A percentile compares a stretch with the other conserved stretches of the same genome.
Conservation (phyloP, 2,888 invertebrate genomes). For the Tridacna crocea region DNA sequence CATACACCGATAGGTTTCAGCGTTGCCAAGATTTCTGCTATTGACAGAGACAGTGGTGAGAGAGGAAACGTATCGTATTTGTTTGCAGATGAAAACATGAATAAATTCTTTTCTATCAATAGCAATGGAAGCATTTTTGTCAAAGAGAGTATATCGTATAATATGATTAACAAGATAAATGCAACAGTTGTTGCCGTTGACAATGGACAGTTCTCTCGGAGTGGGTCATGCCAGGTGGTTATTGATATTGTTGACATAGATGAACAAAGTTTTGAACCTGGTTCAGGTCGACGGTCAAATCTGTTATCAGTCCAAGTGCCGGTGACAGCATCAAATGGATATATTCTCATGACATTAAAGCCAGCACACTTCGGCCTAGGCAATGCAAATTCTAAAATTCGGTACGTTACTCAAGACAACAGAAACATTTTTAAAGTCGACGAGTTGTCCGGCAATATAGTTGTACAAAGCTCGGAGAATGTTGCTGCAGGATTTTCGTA, state of each 20-base stretch:
- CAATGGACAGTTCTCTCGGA: slow-evolving; percentile 47
- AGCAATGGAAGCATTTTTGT: slow-evolving; percentile 53
- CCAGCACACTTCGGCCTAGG: slow-evolving; percentile 58
- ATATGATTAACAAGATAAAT: slow-evolving; percentile 36
- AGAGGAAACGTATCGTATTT: slow-evolving; percentile 62
- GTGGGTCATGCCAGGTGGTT: slow-evolving; percentile 46
- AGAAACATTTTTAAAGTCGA: slow-evolving; percentile 58
- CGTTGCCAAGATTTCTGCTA: slow-evolving; percentile 58
- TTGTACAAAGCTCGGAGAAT: slow-evolving; percentile 35
- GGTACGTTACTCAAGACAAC: slow-evolving; percentile 45
- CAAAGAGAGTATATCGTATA: slow-evolving; percentile 55
- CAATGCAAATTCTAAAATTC: slow-evolving; percentile 37
- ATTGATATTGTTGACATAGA: slow-evolving; percentile 63
- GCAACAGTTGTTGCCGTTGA: slow-evolving; percentile 61
- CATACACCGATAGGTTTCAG: slow-evolving; percentile 66
- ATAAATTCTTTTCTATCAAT: slow-evolving; percentile 49
- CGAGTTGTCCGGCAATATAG: slow-evolving; percentile 62
- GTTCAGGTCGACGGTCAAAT: slow-evolving; percentile 25
- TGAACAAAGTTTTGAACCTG: slow-evolving; percentile 28
- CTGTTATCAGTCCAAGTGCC: slow-evolving; percentile 63
- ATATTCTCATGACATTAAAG: slow-evolving; percentile 55
- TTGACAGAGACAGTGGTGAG: slow-evolving; percentile 65
- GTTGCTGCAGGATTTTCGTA: slow-evolving; percentile 42
- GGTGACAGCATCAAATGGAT: slow-evolving; percentile 44
- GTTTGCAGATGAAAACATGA: slow-evolving; percentile 48